Base-by-base conservation (phyloP, 2,888 invertebrate genomes). In the Meandrusa payeni region DNA sequence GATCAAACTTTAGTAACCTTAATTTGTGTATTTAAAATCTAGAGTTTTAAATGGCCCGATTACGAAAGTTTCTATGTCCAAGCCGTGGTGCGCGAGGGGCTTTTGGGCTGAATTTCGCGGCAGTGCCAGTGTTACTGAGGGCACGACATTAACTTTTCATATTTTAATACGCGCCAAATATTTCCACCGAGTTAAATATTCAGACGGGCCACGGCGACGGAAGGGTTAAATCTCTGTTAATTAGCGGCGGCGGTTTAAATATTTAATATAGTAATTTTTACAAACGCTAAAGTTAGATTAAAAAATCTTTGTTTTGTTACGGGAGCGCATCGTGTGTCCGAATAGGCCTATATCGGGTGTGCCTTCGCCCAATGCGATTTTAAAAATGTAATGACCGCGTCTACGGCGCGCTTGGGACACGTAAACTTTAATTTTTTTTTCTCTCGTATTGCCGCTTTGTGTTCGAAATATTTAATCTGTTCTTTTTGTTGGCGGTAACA, bases 211-310 rank as follows among this genome's bases (percentile, higher is more conserved):
- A 75, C 76, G 75, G 79, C 80, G 86, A 86, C 88, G 85, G 85
- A 81, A 86, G 85, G 87, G 88, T 86, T 88, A 85, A 82, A 86
- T 87, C 85, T 77, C 80, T 74, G 83, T 87, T 86, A 86, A 86
- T 86, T 86, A 83, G 83, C 66, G 76, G 80, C 77, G 64, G 62
- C 47, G 70, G 68, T 64, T 72, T 88, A 73, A 83, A 87, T 3
- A 87, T 74, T 87, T 87, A 85, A 86, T 87, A 81, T 78, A 83
- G 82, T 87, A 83, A 87, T 88, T 88, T 88, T 88, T 88, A 83
- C 86, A 83, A 86, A 87, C 81, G 86, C 76, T 76, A 81, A 87
- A 88, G 86, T 87, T 88, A 79, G 83, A 88, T 87, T 88, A 86
- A 87, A 87, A 67, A 81, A 86, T 78, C 69, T 60, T 76, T 76